phyloP scores from a whole-genome alignment of 1,140 invertebrate species.

The Oryzaephilus surinamensis region DNA sequence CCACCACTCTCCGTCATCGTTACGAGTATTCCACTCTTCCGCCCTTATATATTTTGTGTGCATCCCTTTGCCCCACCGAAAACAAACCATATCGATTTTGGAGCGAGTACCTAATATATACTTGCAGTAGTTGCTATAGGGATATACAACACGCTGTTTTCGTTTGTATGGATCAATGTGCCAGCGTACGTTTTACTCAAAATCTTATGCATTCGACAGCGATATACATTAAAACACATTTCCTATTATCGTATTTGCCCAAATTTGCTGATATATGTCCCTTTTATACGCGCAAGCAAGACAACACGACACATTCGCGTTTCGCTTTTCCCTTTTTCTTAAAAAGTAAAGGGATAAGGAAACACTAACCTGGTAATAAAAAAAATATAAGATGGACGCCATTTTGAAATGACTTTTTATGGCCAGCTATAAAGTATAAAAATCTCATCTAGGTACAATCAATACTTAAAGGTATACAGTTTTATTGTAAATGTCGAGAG shows the following conservation, averaged over 20 bases:
- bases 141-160: constrained; percentile 23
- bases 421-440: constrained; percentile 22
- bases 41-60: constrained; percentile 27
- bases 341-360: constrained; percentile 14
- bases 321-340: constrained; percentile 9
- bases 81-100: constrained; percentile 36
- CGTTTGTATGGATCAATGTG: too few relatives aligned
- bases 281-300: constrained; percentile 9
- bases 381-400: constrained; percentile 19
- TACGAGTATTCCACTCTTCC: constrained; percentile 29
- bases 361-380: constrained; percentile 20
- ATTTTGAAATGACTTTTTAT: constrained; percentile 25
- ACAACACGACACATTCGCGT: not conserved
- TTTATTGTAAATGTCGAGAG: constrained; percentile 20
- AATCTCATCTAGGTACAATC: constrained; percentile 20
- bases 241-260: not conserved
- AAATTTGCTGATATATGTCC: constrained; percentile 20
- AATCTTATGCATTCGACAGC: constrained; percentile 8
- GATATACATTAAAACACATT: not conserved
- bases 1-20: constrained; percentile 16
- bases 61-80: constrained; percentile 23
- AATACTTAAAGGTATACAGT: constrained; percentile 18
- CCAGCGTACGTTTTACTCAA: too few relatives aligned
- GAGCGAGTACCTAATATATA: constrained; percentile 30
- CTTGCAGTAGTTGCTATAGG: constrained; percentile 33